phyloP scores from a whole-genome alignment of 2,888 invertebrate species.

The Prionchulus punctatus region DNA sequence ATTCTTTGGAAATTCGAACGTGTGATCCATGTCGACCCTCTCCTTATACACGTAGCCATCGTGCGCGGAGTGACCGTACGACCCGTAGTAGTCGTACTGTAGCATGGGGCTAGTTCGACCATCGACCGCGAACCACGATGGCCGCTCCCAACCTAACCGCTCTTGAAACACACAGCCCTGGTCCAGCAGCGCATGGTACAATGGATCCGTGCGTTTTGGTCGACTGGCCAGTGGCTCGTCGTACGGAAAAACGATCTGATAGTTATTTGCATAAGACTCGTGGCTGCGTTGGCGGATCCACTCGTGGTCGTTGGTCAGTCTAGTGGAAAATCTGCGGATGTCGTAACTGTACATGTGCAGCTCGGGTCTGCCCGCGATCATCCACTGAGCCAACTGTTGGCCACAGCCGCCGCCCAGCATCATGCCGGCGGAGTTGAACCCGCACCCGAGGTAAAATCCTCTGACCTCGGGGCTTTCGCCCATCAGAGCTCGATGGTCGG shows the following conservation, averaged over 20 bases:
- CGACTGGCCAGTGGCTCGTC: constrained; percentile 67
- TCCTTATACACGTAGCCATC: constrained; percentile 51
- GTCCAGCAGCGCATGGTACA: constrained; percentile 52
- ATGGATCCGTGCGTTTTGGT: constrained; percentile 50
- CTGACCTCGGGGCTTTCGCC: constrained; percentile 43
- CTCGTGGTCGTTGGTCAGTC: constrained; percentile 50
- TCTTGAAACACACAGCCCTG: constrained; percentile 74
- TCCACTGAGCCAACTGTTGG: constrained; percentile 68
- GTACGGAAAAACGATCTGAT: constrained; percentile 60
- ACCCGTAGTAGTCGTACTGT: constrained; percentile 67
- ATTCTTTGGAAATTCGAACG: constrained; percentile 63
- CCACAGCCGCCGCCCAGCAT: constrained; percentile 75
- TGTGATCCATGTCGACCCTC: constrained; percentile 54
- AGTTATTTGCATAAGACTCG: constrained; percentile 74
- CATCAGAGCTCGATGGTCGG: constrained; percentile 71
- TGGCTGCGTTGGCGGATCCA: constrained; percentile 70
- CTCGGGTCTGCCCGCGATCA: constrained; percentile 60
- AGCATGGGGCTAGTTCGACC: constrained; percentile 17
- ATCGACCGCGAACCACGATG: constrained; percentile 43
- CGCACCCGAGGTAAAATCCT: constrained; percentile 69
- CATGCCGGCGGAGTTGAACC: constrained; percentile 78
- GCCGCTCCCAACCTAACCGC: constrained; percentile 70
- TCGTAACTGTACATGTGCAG: constrained; percentile 72
- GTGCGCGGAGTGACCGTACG: constrained; percentile 51
- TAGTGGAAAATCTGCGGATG: constrained; percentile 56